phyloP scores from a whole-genome alignment of 2,113 vertebrate species.

The Notechis scutatus region DNA sequence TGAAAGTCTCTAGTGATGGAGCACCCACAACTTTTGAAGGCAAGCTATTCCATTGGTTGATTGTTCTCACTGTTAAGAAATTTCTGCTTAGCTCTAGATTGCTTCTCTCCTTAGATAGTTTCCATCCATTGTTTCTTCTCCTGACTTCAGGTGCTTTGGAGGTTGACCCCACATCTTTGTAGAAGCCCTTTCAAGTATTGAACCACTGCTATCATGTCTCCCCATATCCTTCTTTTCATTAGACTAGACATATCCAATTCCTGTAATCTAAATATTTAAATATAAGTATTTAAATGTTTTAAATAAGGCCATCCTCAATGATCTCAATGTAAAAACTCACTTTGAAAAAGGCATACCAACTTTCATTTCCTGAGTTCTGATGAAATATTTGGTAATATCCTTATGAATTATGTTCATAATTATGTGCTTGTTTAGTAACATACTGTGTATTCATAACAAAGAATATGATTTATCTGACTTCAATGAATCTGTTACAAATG shows the following conservation, averaged over 20 bases:
- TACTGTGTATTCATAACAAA: not conserved
- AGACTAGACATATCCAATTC: not conserved
- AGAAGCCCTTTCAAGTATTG: not conserved
- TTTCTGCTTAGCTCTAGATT: not conserved
- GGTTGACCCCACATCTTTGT: not conserved
- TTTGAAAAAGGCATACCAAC: not conserved
- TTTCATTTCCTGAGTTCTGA: not conserved
- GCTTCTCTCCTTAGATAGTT: not conserved
- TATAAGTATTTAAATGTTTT: not conserved
- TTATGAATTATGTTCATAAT: not conserved
- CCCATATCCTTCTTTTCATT: not conserved
- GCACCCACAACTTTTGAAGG: not conserved
- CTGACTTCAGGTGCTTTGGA: not conserved
- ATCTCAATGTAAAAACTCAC: not conserved
- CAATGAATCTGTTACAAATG: slow-evolving; percentile 8
- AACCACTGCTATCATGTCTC: not conserved
- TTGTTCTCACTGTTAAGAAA: too few relatives aligned
- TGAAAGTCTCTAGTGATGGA: not conserved
- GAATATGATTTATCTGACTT: not conserved
- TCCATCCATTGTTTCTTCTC: not conserved
- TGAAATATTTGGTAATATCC: not conserved
- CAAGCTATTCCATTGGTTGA: not conserved
- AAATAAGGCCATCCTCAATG: not conserved
- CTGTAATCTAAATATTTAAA: not conserved
- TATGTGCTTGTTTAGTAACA: not conserved